phyloP scores from a whole-genome alignment of 1,140 invertebrate genomes.

The Neuroterus valhalla region DNA sequence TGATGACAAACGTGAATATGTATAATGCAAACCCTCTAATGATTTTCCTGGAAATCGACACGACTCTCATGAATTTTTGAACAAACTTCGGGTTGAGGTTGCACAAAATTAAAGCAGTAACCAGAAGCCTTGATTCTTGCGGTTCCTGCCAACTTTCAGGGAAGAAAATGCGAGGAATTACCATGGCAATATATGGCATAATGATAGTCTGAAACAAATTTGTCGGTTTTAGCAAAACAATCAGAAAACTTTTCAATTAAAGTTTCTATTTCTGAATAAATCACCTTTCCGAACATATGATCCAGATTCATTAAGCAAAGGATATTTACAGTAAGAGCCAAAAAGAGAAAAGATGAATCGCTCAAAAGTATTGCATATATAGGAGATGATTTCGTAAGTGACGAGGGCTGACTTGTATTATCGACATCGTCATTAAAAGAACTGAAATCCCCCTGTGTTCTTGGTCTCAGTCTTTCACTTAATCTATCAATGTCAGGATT shows the following conservation, averaged over 20 bases:
- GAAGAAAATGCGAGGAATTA: conserved; percentile 40
- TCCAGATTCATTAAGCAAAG: conserved; percentile 54
- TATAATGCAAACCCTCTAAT: conserved; percentile 52
- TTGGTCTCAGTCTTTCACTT: not conserved
- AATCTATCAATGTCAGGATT: not conserved
- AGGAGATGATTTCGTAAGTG: conserved; percentile 17
- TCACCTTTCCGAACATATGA: conserved; percentile 60
- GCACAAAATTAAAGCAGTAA: conserved; percentile 51
- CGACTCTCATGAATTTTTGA: conserved; percentile 36
- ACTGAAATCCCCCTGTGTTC: not conserved
- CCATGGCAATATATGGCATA: conserved; percentile 45
- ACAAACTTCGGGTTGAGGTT: conserved; percentile 48
- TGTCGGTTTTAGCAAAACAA: not conserved
- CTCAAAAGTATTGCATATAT: conserved; percentile 43
- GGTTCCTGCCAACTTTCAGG: conserved; percentile 27
- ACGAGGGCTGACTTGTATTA: conserved; percentile 15
- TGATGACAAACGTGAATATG: conserved; percentile 52
- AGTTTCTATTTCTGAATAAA: not conserved
- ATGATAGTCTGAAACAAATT: conserved; percentile 26
- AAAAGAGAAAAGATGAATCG: conserved; percentile 46
- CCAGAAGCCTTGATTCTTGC: conserved; percentile 41
- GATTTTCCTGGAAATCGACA: conserved; percentile 36
- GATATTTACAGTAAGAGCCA: conserved; percentile 60
- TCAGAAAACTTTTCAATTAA: conserved; percentile 1
- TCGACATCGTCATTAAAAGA: not conserved